These are phyloP conservation scores for Dolomedes plantarius DNA, from an alignment of 2,888 invertebrate species.

Conservation along the genomic window DNA sequence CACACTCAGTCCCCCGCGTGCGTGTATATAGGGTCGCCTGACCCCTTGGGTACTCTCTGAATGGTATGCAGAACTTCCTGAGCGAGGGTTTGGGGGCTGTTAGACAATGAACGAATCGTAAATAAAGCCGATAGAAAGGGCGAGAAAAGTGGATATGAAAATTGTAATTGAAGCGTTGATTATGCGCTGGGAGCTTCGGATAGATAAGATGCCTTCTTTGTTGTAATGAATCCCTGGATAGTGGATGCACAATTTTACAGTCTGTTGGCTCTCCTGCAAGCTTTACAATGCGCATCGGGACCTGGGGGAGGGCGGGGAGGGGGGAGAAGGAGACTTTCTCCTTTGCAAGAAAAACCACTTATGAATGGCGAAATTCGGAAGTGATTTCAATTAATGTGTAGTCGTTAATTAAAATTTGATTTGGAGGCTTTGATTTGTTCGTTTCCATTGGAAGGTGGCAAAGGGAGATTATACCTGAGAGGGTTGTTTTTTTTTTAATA, in stretches of 20 bases:
- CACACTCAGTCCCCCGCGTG: background rate
- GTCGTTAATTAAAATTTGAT: constrained; percentile 16
- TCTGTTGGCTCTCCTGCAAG: constrained; percentile 40
- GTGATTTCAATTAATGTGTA: constrained; percentile 3
- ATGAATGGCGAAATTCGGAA: constrained; percentile 35
- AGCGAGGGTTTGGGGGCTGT: constrained; percentile 43
- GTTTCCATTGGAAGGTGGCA: constrained; percentile 15
- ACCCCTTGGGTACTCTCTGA: constrained; percentile 15
- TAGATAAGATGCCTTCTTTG: constrained; percentile 61
- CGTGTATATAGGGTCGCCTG: background rate
- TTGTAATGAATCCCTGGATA: constrained; percentile 61
- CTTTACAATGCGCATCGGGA: constrained; percentile 23
- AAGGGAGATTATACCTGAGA: constrained; percentile 2
- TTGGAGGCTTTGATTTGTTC: constrained; percentile 13
- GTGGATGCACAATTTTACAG: constrained; percentile 65
- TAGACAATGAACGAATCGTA: constrained; percentile 70
- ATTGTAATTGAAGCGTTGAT: constrained; percentile 71
- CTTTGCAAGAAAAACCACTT: constrained; percentile 26
- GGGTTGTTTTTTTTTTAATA: background rate
- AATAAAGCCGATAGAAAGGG: constrained; percentile 64
- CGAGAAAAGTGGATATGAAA: constrained; percentile 66
- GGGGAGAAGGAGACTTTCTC: constrained; percentile 18
- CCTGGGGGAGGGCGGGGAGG: constrained; percentile 4
- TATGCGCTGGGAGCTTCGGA: constrained; percentile 47
- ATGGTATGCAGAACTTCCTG: constrained; percentile 44